Conservation (phyloP, 2,113 vertebrate species). For the Mustela lutreola region DNA sequence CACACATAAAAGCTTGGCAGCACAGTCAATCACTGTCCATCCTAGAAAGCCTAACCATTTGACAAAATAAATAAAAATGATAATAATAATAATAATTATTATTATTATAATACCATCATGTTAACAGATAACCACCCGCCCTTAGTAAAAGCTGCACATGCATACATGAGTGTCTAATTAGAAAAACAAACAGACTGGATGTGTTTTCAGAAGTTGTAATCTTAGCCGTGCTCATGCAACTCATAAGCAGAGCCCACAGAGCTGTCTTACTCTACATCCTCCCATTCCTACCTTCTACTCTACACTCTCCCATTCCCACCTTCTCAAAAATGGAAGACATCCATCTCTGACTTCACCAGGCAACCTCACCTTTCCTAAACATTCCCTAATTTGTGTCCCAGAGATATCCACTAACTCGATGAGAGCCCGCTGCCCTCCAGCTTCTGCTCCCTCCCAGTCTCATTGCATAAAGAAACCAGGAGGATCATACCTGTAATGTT, state of each 20-base stretch:
- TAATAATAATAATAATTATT: neutral
- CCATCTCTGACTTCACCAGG: neutral
- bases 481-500: neutral
- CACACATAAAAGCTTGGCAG: slow-evolving; percentile 67
- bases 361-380: neutral
- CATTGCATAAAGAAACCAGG: neutral
- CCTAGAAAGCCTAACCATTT: slow-evolving; percentile 78
- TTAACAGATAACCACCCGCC: slow-evolving; percentile 75
- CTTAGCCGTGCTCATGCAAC: neutral
- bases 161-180: neutral
- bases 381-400: neutral
- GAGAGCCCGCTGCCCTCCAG: neutral
- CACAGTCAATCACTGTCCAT: slow-evolving; percentile 64
- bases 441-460: neutral
- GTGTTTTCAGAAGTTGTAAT: neutral
- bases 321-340: neutral
- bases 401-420: neutral
- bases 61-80: slow-evolving; percentile 23
- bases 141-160: slow-evolving; percentile 59
- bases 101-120: neutral
- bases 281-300: neutral
- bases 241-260: neutral
- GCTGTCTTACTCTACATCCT: neutral
- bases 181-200: neutral
- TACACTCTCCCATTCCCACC: neutral